Evolutionary conservation across 2,888 invertebrate species (phyloP).

Genomic region (Cataglyphis altisquamis): DNA sequence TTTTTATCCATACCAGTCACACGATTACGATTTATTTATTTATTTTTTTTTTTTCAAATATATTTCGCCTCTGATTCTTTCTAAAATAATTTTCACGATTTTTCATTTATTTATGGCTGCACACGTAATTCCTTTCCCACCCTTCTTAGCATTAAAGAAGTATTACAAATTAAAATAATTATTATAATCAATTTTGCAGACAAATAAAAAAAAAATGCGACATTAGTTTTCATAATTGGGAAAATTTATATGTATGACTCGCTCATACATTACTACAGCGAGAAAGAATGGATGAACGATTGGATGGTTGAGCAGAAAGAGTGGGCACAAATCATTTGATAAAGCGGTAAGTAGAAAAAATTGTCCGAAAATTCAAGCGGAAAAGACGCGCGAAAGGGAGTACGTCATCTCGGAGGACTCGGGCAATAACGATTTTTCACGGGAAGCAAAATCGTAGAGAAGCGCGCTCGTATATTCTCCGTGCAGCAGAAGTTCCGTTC

Average conservation of each 20-base stretch:
- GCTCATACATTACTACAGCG: not conserved
- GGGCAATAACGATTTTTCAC: constrained; percentile 67
- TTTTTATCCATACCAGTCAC: not conserved
- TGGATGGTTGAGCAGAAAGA: not conserved
- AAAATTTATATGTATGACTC: not conserved
- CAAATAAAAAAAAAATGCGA: not conserved
- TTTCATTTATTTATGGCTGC: not conserved
- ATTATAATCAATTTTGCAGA: not conserved
- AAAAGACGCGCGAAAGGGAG: constrained; percentile 48
- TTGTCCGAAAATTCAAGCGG: constrained; percentile 51
- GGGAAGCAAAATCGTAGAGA: constrained; percentile 55
- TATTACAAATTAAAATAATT: constrained; percentile 5
- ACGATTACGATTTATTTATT: not conserved
- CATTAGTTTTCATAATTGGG: not conserved
- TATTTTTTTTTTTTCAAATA: not conserved
- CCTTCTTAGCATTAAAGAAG: not conserved
- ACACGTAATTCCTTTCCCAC: not conserved
- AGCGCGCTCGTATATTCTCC: constrained; percentile 60
- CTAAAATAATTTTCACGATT: not conserved
- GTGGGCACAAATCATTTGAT: constrained; percentile 19
- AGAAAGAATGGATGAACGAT: not conserved
- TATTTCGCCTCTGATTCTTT: not conserved
- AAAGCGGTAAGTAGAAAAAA: constrained; percentile 47
- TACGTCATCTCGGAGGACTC: constrained; percentile 50
- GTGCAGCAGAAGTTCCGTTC: constrained; percentile 62